Evolutionary conservation across 2,888 invertebrate genomes (phyloP), one percentile per base, ranked within the genome.

Genomic region (Meteorus cinctellus): DNA sequence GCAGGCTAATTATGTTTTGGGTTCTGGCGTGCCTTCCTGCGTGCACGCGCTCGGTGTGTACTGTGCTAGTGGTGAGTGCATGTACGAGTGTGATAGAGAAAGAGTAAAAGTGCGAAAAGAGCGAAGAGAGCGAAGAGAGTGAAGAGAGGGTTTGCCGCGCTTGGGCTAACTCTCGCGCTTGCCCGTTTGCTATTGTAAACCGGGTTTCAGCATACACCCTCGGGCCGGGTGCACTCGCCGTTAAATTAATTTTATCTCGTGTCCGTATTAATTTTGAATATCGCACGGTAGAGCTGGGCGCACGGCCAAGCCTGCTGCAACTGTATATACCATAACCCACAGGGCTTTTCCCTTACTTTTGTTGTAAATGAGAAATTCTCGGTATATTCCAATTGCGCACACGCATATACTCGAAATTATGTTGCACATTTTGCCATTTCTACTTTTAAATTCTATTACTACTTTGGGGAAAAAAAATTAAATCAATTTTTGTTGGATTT

Each of bases 161-260:
- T 59, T 84, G 84, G 69, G 63, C 72, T 67, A 74, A 82, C 82
- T 82, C 81, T 80, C 81, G 63, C 48, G 72, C 65, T 80, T 83
- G 83, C 83, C 83, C 86, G 83, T 84, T 85, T 86, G 85, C 89
- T 87, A 89, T 89, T 89, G 89, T 89, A 87, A 89, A 88, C 86
- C 84, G 81, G 84, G 83, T 84, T 88, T 87, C 85, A 75, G 86
- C 82, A 89, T 81, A 89, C 84, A 89, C 86, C 89, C 88, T 78
- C 80, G 83, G 88, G 82, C 81, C 79, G 81, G 81, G 84, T 83
- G 82, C 81, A 84, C 85, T 85, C 83, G 84, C 85, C 87, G 87
- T 88, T 88, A 88, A 89, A 89, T 89, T 89, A 89, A 89, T 89
- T 89, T 89, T 89, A 89, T 89, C 89, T 89, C 86, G 85, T 87